These are phyloP conservation scores for Platynereis dumerilii DNA, from an alignment of 2,888 invertebrate species.

Conservation along the genomic window DNA sequence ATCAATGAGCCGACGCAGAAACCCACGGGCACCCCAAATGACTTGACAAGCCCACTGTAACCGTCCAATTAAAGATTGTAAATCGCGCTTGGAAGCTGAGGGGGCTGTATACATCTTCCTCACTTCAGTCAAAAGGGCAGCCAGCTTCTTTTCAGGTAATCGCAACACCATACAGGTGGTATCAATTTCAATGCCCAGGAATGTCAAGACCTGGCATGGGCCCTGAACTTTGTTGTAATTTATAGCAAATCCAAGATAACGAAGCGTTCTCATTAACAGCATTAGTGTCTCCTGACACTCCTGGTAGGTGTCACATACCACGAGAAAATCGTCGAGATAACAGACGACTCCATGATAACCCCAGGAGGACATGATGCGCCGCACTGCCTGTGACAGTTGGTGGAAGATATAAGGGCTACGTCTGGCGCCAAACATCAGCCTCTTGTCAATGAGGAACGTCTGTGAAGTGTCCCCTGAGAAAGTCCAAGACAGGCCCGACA, in stretches of 20 bases:
- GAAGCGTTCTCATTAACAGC: not conserved
- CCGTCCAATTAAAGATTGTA: not conserved
- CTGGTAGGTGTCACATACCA: too few species aligned
- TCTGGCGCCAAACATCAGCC: constrained; percentile 16
- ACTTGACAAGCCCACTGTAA: not conserved
- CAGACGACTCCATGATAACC: not conserved
- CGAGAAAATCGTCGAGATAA: constrained; percentile 13
- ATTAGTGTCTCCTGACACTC: too few species aligned
- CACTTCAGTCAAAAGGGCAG: not conserved
- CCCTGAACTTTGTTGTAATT: constrained; percentile 11
- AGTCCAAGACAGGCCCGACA: constrained; percentile 9
- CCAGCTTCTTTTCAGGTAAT: not conserved
- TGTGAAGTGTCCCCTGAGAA: too few species aligned
- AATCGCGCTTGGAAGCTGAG: not conserved
- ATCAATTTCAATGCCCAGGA: constrained; percentile 12
- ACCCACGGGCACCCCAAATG: not conserved
- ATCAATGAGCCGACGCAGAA: not conserved
- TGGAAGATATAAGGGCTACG: constrained; percentile 12
- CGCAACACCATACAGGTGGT: not conserved
- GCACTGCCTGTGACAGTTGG: too few species aligned
- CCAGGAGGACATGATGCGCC: too few species aligned
- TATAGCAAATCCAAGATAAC: constrained; percentile 11
- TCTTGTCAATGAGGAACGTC: too few species aligned
- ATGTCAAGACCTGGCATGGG: constrained; percentile 6
- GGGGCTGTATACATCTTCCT: too few species aligned